Percentiles rank a stretch among this genome's conserved stretches.
Conservation (phyloP, 2,797 vertebrate species). For the Heliangelus exortis region DNA sequence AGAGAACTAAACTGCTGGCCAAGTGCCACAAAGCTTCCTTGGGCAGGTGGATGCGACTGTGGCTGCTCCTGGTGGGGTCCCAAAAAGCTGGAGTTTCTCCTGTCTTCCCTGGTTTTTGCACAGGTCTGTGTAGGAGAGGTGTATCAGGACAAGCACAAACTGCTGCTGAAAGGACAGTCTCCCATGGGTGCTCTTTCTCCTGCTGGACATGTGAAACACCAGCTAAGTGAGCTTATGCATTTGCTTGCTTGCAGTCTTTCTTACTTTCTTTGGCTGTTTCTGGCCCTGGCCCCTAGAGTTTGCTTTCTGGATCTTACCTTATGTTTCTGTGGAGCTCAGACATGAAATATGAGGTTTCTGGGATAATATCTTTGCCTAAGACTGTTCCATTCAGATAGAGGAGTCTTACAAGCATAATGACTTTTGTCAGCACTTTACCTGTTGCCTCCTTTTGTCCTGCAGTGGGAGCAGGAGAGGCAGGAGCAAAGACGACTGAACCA, state of each 20-base stretch:
- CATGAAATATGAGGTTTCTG: neutral
- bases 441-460: neutral
- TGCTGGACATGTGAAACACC: neutral
- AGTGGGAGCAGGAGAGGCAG: conserved; percentile 18
- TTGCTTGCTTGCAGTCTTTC: neutral
- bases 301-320: neutral
- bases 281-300: neutral
- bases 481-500: neutral
- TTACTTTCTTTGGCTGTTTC: neutral
- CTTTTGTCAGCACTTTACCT: neutral
- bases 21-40: neutral
- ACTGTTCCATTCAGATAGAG: neutral
- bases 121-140: neutral
- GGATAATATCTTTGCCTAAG: neutral
- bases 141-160: neutral
- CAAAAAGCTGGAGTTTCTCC: neutral
- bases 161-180: neutral
- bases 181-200: neutral
- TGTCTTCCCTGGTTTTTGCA: neutral
- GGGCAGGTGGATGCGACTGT: neutral
- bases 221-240: neutral
- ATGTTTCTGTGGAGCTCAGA: neutral
- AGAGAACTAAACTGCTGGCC: neutral
- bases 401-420: neutral
- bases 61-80: neutral